phyloP scores from a whole-genome alignment of 2,797 vertebrate genomes.

The Carapus acus region DNA sequence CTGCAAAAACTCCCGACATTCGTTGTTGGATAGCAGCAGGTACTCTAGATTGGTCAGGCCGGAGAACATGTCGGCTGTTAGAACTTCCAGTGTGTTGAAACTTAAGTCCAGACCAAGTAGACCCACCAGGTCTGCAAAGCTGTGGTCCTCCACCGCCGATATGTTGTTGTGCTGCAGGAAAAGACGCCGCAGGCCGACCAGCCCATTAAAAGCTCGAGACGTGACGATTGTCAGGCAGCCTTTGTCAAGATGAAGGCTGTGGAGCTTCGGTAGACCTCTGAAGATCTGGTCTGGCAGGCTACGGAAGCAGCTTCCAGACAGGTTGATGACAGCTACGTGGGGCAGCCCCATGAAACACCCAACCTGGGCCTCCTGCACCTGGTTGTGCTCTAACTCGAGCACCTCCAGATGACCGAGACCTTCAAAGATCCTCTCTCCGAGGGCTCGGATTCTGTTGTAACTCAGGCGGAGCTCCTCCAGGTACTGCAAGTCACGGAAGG shows the following conservation, averaged over 20 bases:
- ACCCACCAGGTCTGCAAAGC: conserved; percentile 79
- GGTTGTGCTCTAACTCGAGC: conserved; percentile 86
- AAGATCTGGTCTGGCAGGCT: conserved; percentile 81
- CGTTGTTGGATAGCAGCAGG: conserved; percentile 84
- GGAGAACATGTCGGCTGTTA: conserved; percentile 72
- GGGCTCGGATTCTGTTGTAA: conserved; percentile 79
- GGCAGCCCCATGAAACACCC: conserved; percentile 82
- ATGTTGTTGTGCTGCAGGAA: conserved; percentile 86
- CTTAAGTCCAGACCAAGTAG: conserved; percentile 87
- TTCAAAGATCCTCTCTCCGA: conserved; percentile 82
- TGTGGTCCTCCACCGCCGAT: conserved; percentile 75
- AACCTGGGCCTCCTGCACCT: conserved; percentile 78
- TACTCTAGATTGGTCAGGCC: conserved; percentile 88
- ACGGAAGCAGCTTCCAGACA: conserved; percentile 86
- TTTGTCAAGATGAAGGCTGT: conserved; percentile 91
- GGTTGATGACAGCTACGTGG: conserved; percentile 87
- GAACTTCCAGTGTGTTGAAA: conserved; percentile 77
- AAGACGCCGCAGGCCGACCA: conserved; percentile 83
- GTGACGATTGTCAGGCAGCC: conserved; percentile 80
- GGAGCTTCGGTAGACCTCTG: conserved; percentile 80
- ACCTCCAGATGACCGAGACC: conserved; percentile 88
- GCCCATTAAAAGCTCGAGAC: conserved; percentile 76
- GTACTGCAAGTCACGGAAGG: conserved; percentile 90
- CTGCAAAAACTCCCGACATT: conserved; percentile 70
- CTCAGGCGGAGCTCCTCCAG: conserved; percentile 89